These are phyloP conservation scores for Drosophila recens DNA, from an alignment of 2,888 invertebrate species.

Conservation along the genomic window DNA sequence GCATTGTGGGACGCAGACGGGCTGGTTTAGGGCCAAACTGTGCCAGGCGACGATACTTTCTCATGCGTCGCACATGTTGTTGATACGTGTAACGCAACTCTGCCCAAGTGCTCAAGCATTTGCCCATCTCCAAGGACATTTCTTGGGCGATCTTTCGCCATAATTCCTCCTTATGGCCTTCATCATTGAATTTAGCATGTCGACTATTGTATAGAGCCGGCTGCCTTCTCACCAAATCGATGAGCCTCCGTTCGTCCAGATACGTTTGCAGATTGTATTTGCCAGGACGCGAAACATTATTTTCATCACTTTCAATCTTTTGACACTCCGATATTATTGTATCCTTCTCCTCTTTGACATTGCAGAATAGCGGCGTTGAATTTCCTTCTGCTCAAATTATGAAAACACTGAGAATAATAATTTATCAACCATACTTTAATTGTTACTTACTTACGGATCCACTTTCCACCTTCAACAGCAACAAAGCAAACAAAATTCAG, in stretches of 20 bases:
- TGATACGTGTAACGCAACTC: constrained; percentile 78
- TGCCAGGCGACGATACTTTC: constrained; percentile 49
- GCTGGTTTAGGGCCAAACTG: background rate
- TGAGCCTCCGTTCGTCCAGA: constrained; percentile 57
- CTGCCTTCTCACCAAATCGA: constrained; percentile 64
- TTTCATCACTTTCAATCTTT: too few relatives aligned
- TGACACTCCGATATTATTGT: background rate
- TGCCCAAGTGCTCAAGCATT: constrained; percentile 73
- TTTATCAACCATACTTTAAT: background rate
- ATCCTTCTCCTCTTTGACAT: background rate
- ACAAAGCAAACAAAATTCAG: background rate
- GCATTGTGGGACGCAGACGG: constrained; percentile 64
- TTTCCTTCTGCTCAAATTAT: background rate
- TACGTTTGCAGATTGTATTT: constrained; percentile 5
- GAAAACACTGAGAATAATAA: background rate
- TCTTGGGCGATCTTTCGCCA: constrained; percentile 74
- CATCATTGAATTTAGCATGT: constrained; percentile 64
- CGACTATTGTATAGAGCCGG: constrained; percentile 68
- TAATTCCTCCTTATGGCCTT: constrained; percentile 54
- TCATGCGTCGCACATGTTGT: constrained; percentile 65
- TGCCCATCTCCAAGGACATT: constrained; percentile 36
- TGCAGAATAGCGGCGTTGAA: background rate
- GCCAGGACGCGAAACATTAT: background rate
- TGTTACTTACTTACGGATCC: background rate
- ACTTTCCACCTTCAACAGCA: background rate